Base-by-base conservation (phyloP, 2,888 invertebrate genomes). In the Trissolcus brochymenae region DNA sequence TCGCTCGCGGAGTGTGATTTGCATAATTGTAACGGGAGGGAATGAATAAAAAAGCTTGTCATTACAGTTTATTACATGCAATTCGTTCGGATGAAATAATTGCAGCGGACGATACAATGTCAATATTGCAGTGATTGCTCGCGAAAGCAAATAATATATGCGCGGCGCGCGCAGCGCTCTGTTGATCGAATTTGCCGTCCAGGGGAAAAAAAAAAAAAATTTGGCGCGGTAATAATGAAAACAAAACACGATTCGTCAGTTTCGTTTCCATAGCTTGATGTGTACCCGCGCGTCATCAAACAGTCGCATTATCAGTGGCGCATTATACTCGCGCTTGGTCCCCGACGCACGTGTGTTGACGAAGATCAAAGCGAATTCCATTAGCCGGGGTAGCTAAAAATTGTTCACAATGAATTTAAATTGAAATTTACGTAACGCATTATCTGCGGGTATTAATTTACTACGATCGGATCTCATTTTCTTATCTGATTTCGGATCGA, bases 351-450 rank as follows among this genome's bases (percentile, higher is more conserved):
- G 21, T 59, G 40, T 60, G 29, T 56, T 71, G 56, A 54, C 62
- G 51, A 46, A 72, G 71, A 64, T 72, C 59, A 72, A 72, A 72
- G 66, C 66, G 54, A 72, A 73, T 66, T 73, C 61, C 60, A 73
- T 73, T 73, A 73, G 29, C 61, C 43, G 41, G 60, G 14, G 49
- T 61, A 55, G 61, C 61, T 55, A 60, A 60, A 50, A 66, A 59
- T 73, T 61, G 59, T 41, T 25, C 51, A 61, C 66, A 61, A 66
- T 66, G 66, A 73, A 66, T 73, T 73, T 73, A 61, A 66, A 66
- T 66, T 66, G 66, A 66, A 66, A 66, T 73, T 73, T 66, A 66
- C 60, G 64, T 72, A 59, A 59, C 29, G 46, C 64, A 55, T 65
- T 62, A 73, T 55, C 65, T 54, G 72, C 59, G 54, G 59, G 57